Conservation (phyloP, 1,140 invertebrate species). For the Mizuhopecten yessoensis region DNA sequence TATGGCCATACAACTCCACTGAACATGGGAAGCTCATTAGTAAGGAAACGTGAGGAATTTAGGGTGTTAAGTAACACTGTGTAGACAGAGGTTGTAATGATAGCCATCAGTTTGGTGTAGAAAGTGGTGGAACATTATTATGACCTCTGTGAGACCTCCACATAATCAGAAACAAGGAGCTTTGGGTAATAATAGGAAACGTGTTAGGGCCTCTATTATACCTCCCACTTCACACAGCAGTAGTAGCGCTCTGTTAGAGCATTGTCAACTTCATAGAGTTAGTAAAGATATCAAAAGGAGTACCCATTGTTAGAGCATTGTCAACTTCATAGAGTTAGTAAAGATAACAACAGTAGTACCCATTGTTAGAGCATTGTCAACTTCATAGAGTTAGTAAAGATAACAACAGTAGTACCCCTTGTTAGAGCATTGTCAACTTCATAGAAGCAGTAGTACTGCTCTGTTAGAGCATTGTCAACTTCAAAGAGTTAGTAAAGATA, state of each 20-base stretch:
- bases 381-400: too few species aligned
- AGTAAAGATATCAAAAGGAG: too few species aligned
- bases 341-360: too few species aligned
- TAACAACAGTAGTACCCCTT: too few species aligned
- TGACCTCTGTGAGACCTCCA: constrained; percentile 9
- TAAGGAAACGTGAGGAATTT: not conserved
- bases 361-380: too few species aligned
- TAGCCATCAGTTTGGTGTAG: not conserved
- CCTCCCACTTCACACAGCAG: too few species aligned
- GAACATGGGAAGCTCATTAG: constrained; percentile 3
- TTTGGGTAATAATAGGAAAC: not conserved
- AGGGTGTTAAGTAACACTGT: not conserved
- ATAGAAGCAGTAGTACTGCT: too few species aligned
- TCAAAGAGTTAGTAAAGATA: too few species aligned
- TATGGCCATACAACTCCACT: not conserved
- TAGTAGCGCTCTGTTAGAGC: not conserved
- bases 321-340: too few species aligned
- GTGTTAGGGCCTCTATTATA: not conserved
- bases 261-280: not conserved
- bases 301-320: too few species aligned
- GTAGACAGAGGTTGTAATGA: not conserved
- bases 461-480: too few species aligned
- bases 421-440: too few species aligned
- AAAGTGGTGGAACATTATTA: not conserved
- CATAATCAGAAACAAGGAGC: constrained; percentile 14